Conservation (phyloP, 2,797 vertebrate genomes). For the Peromyscus aztecus region DNA sequence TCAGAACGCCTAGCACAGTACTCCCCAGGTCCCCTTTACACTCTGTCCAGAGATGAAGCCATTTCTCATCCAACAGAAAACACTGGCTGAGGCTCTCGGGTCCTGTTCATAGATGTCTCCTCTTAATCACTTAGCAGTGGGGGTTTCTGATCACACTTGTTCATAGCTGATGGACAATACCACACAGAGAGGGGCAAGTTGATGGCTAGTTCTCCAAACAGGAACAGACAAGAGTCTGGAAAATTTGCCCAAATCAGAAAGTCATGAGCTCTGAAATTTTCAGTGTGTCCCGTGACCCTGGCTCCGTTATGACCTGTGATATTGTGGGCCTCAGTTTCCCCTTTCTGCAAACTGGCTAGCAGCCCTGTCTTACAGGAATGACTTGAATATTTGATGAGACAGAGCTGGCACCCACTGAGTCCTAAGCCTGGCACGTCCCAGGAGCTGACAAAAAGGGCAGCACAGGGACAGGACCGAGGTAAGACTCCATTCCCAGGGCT, state of each 20-base stretch:
- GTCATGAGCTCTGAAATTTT: background rate
- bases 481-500: background rate
- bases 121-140: too few species aligned
- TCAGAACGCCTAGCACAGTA: background rate
- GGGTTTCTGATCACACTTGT: background rate
- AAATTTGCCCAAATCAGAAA: background rate
- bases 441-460: background rate
- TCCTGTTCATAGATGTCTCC: too few species aligned
- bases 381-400: background rate
- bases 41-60: accelerated
- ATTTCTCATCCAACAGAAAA: background rate
- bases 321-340: background rate
- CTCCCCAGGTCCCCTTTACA: background rate
- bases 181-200: accelerated
- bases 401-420: accelerated
- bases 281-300: background rate
- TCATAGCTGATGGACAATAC: background rate
- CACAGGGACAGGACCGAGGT: background rate
- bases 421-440: accelerated
- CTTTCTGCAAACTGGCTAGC: background rate
- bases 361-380: background rate
- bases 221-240: background rate
- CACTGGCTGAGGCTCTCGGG: accelerated
- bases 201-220: background rate
- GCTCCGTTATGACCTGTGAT: background rate